Base-by-base conservation (phyloP, 2,113 vertebrate species). In the Leptobrachium leishanense region DNA sequence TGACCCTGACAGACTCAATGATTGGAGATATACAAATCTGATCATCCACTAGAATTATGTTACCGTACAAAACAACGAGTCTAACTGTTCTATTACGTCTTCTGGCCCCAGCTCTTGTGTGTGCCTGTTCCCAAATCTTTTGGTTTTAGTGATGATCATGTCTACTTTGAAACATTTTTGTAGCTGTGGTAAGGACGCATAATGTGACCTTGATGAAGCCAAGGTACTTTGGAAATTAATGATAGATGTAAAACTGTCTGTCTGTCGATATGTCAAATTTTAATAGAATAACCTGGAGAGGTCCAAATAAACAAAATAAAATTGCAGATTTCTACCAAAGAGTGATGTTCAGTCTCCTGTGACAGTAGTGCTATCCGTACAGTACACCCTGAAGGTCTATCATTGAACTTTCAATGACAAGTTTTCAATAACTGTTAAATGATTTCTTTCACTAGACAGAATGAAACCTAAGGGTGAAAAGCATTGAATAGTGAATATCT, bases 381-480 rank as follows among this genome's bases (percentile, higher is more conserved):
- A 59, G 3, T 12, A 59, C 10, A 15, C 55, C 55, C 11, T 59
- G 55, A 59, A 59, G 55, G 55, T 59, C 4, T 59, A 59, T 15
- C 55, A 15, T 15, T 59, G 55, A 59, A 59, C 55, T 59, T 59
- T 59, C 10, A 59, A 59, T 59, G 55, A 59, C 55, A 59, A 59
- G 55, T 59, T 59, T 59, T 59, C 13, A 15, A 59, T 59, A 59
- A 59, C 55, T 59, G 55, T 59, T 59, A 59, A 59, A 59, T 50
- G 46, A 50, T 50, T 50, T 50, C 8, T 50, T 50, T 50, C 46
- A 50, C 46, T 4, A 50, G 46, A 50, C 46, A 50, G 46, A 50
- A 50, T 59, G 55, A 59, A 59, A 59, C 55, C 55, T 59, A 10
- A 59, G 13, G 55, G 55, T 12, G 4, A 59, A 59, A 59, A 12